Evolutionary conservation across 2,113 vertebrate species (phyloP).

Genomic region (Erythrocercus mccallii): DNA sequence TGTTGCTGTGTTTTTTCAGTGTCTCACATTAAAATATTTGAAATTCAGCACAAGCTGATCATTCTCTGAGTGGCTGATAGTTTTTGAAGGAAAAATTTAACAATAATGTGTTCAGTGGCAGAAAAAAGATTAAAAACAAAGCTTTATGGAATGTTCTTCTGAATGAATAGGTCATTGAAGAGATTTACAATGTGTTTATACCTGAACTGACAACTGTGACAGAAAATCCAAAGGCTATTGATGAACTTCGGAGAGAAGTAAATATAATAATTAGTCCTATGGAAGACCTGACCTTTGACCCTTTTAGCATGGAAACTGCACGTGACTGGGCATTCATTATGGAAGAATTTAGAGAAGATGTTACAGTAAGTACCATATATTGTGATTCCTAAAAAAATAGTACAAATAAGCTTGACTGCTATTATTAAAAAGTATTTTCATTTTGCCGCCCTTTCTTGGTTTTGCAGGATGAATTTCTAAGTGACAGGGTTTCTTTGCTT

Average conservation of each 20-base stretch:
- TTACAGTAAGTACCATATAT: conserved; percentile 69
- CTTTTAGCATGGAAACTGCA: conserved; percentile 76
- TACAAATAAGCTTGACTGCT: not conserved
- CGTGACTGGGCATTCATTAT: conserved; percentile 82
- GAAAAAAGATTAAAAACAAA: not conserved
- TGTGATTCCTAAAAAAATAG: not conserved
- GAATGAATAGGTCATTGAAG: conserved; percentile 79
- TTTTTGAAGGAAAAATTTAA: not conserved
- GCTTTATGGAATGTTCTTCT: not conserved
- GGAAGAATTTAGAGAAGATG: conserved; percentile 80
- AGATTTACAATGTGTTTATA: conserved; percentile 87
- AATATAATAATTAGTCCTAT: conserved; percentile 79
- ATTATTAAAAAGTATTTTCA: not conserved
- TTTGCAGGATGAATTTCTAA: not conserved
- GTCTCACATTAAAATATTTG: not conserved
- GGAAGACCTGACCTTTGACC: conserved; percentile 81
- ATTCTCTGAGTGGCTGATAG: not conserved
- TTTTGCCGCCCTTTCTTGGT: not conserved
- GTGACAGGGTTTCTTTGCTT: not conserved
- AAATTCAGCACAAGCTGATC: not conserved
- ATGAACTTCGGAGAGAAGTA: conserved; percentile 79
- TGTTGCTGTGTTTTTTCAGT: not conserved
- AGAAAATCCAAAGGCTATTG: conserved; percentile 78
- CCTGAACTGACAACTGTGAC: conserved; percentile 85
- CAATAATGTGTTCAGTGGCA: not conserved